Base-by-base conservation (phyloP, 2,888 invertebrate species). In the Lacanobia wlatinum region DNA sequence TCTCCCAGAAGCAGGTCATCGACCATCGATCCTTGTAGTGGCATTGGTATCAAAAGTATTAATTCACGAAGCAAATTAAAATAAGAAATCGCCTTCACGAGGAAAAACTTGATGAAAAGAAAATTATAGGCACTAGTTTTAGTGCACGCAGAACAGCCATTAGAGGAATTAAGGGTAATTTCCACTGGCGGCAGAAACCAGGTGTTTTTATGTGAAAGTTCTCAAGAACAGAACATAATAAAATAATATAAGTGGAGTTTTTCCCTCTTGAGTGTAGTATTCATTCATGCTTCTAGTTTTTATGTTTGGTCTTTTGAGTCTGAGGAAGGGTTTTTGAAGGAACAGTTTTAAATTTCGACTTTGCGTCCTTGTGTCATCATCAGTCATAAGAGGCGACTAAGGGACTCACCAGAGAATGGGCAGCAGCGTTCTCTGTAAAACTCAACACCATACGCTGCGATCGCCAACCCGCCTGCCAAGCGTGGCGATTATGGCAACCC, bases 161-260 rank as follows among this genome's bases (percentile, higher is more conserved):
- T 59, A 68, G 78, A 78, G 61, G 66, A 80, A 73, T 82, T 82
- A 82, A 56, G 46, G 83, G 68, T 73, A 82, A 82, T 80, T 82
- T 73, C 65, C 68, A 69, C 52, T 21, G 46, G n/a, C 70, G 23
- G 50, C 50, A 18, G 52, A 71, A 18, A 55, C 63, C 66, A 77
- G 82, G 71, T 78, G 65, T 64, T 68, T 78, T 81, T 63, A 65
- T 73, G 73, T 56, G 55, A 55, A 65, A 78, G 79, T 69, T 73
- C 62, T 73, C 61, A 73, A 73, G 68, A 82, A 70, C 53, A 48
- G 48, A 68, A 63, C 50, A 53, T 40, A 68, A 53, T 71, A 10
- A 58, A n/a, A n/a, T n/a, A n/a, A 78, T 46, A 9, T 52, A 63
- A 62, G 65, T 59, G 50, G 46, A 46, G 55, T 63, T 79, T 82